Evolutionary conservation across 2,797 vertebrate genomes (phyloP).

Genomic region (Allobates femoralis): DNA sequence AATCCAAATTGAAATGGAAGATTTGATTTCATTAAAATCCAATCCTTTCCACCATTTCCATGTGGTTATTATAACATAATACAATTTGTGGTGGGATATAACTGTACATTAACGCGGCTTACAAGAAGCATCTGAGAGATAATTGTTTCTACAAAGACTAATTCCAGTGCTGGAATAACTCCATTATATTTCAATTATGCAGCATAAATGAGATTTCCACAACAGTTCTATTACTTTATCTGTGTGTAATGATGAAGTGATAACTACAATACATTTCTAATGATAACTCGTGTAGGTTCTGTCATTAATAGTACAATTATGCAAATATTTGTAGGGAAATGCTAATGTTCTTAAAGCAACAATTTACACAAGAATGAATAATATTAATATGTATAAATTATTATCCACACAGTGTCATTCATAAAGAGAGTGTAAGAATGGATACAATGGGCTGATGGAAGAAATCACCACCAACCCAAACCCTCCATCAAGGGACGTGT

Average conservation of each 20-base stretch:
- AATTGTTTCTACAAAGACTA: conserved; percentile 58
- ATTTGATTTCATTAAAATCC: conserved; percentile 34
- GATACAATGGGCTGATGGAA: background rate
- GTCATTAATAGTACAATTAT: conserved; percentile 45
- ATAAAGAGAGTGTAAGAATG: background rate
- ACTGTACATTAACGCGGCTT: conserved; percentile 34
- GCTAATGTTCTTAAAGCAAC: conserved; percentile 16
- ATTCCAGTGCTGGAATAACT: conserved; percentile 45
- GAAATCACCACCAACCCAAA: background rate
- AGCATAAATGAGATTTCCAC: conserved; percentile 57
- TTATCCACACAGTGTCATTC: background rate
- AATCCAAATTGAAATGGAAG: conserved; percentile 9
- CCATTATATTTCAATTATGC: conserved; percentile 52
- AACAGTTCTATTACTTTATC: conserved; percentile 58
- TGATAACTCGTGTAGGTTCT: conserved; percentile 31
- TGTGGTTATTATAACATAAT: conserved; percentile 48
- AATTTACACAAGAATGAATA: conserved; percentile 9
- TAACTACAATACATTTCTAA: conserved; percentile 38
- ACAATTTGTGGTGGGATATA: conserved; percentile 25
- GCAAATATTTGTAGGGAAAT: conserved; percentile 41
- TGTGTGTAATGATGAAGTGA: conserved; percentile 55
- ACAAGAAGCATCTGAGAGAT: conserved; percentile 39
- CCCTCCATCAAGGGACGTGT: background rate
- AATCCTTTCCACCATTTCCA: conserved; percentile 25
- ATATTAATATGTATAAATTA: background rate